A percentile compares a stretch with the other conserved stretches of the same genome.
phyloP scores from a whole-genome alignment of 2,113 vertebrate genomes.

The Proteles cristata region DNA sequence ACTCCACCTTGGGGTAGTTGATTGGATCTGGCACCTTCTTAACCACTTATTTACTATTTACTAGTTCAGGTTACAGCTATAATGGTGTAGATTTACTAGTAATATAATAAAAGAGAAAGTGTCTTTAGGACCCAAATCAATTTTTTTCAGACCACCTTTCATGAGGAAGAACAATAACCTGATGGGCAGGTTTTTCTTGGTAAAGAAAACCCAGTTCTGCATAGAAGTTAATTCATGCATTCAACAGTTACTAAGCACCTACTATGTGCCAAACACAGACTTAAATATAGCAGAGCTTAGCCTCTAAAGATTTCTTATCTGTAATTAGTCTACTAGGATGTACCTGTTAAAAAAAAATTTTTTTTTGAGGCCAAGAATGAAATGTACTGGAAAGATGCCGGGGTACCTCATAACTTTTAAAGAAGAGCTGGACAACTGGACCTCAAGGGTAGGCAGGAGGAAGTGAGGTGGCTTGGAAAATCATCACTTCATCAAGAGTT shows the following conservation, averaged over 20 bases:
- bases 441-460: background rate
- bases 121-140: background rate
- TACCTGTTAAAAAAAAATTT: background rate
- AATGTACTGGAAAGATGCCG: background rate
- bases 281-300: background rate
- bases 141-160: conserved; percentile 18
- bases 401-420: background rate
- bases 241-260: background rate
- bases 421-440: background rate
- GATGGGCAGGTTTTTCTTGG: background rate
- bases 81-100: background rate
- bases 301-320: background rate
- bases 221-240: background rate
- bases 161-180: background rate
- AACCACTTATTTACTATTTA: background rate
- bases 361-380: background rate
- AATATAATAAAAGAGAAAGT: background rate
- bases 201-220: background rate
- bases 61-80: background rate
- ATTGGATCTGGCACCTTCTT: background rate
- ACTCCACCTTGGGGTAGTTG: background rate
- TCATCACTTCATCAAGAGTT: background rate
- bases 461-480: background rate
- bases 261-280: background rate
- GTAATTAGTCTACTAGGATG: background rate